A percentile compares a stretch with the other conserved stretches of the same genome.
Evolutionary conservation across 1,140 invertebrate genomes (phyloP).

Genomic region (Aphis craccivora): DNA sequence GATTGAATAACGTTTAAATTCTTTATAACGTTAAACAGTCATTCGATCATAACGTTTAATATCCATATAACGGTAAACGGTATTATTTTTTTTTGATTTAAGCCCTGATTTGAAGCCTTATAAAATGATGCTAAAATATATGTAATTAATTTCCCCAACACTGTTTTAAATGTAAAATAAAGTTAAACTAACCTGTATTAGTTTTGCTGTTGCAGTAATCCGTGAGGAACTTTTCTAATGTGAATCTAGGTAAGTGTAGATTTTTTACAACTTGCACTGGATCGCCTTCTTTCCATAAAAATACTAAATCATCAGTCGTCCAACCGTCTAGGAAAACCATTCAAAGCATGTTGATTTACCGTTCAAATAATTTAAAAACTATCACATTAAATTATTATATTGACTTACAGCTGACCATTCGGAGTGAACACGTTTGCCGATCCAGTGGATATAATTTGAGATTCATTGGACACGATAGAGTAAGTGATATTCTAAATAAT

Average conservation of each 20-base stretch:
- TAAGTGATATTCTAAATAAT: slow-evolving; percentile 82
- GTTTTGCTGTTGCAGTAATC: slow-evolving; percentile 96
- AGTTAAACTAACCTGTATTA: slow-evolving; percentile 78
- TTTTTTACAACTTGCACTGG: slow-evolving; percentile 95
- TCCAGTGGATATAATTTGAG: slow-evolving; percentile 94
- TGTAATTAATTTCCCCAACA: background rate
- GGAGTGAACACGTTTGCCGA: slow-evolving; percentile 88
- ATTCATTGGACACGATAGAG: slow-evolving; percentile 95
- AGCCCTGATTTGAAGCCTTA: too few species aligned
- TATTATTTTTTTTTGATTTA: too few species aligned
- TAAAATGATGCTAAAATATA: background rate
- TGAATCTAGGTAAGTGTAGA: slow-evolving; percentile 90
- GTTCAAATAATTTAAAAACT: background rate
- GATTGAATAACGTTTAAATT: too few species aligned
- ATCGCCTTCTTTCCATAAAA: slow-evolving; percentile 91
- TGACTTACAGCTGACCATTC: slow-evolving; percentile 95
- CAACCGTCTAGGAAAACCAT: slow-evolving; percentile 78
- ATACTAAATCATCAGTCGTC: slow-evolving; percentile 93
- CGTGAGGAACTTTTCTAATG: slow-evolving; percentile 88
- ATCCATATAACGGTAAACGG: too few species aligned
- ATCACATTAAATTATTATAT: background rate
- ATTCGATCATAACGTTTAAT: too few species aligned
- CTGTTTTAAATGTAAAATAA: background rate
- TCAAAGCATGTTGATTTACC: background rate
- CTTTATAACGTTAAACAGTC: too few species aligned